phyloP scores from a whole-genome alignment of 1,140 invertebrate species.

The Laodelphax striatellus region DNA sequence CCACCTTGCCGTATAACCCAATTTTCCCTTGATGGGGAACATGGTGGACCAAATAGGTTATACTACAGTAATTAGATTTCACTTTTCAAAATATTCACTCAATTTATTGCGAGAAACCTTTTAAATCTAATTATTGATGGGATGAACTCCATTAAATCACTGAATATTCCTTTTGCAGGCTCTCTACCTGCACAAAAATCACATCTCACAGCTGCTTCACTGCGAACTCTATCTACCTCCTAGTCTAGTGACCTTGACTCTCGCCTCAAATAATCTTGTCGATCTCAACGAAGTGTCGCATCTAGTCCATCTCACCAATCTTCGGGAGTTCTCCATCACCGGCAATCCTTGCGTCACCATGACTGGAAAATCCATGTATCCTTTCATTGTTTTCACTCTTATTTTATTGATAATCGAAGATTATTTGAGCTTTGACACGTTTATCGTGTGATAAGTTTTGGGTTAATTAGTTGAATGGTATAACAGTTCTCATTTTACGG shows the following conservation, averaged over 20 bases:
- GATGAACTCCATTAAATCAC: no score
- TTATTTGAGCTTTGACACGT: no score
- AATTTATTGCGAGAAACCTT: no score
- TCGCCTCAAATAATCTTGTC: constrained; percentile 72
- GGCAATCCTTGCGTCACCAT: constrained; percentile 76
- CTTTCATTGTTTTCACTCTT: constrained; percentile 33
- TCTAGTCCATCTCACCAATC: constrained; percentile 55
- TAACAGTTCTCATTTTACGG: constrained; percentile 14
- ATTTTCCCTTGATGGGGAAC: no score
- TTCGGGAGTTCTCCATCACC: constrained; percentile 70
- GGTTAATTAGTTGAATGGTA: no score
- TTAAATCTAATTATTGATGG: no score
- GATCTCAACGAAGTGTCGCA: constrained; percentile 82
- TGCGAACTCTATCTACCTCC: constrained; percentile 71
- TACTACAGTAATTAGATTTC: no score
- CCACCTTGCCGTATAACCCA: no score
- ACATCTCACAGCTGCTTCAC: constrained; percentile 63
- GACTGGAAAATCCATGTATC: constrained; percentile 56
- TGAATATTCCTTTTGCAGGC: no score
- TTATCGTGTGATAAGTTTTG: no score
- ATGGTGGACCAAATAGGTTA: no score
- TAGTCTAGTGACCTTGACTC: constrained; percentile 58
- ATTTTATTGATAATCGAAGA: background rate
- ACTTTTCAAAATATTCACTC: no score
- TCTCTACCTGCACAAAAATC: constrained; percentile 75